phyloP scores from a whole-genome alignment of 1,140 invertebrate genomes.

The Catajapyx aquilonaris region DNA sequence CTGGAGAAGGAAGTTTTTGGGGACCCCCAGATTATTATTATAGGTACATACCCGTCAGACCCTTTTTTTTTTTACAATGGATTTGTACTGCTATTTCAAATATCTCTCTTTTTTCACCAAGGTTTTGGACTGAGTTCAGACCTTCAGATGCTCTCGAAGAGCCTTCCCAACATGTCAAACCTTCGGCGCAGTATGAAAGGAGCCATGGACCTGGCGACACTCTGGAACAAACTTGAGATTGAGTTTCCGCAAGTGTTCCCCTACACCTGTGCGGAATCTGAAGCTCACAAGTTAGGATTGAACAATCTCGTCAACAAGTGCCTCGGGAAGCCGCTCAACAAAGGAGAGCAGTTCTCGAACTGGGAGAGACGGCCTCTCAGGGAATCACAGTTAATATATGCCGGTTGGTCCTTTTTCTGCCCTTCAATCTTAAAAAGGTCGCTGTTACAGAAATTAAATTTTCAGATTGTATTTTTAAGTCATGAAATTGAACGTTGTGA shows the following conservation, averaged over 20 bases:
- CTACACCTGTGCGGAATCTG: slow-evolving; percentile 18
- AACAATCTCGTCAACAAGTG: slow-evolving; percentile 46
- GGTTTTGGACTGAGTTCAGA: not conserved
- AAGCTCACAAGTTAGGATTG: slow-evolving; percentile 22
- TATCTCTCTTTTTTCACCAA: no score
- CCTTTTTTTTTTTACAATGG: no score
- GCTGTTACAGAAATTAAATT: no score
- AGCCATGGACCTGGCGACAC: slow-evolving; percentile 27
- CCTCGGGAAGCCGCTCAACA: slow-evolving; percentile 48
- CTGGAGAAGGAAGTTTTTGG: slow-evolving; percentile 31
- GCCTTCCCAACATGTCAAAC: no score
- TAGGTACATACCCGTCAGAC: no score
- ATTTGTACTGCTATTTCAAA: no score
- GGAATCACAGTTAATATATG: slow-evolving; percentile 51
- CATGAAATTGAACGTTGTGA: no score
- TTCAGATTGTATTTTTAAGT: no score
- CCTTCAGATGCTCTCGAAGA: not conserved
- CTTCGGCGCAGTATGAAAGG: no score
- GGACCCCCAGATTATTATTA: slow-evolving; percentile 42
- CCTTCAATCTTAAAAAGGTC: no score
- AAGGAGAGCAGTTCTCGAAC: slow-evolving; percentile 67
- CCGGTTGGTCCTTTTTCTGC: no score
- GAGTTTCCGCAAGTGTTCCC: slow-evolving; percentile 27
- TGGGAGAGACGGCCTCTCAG: slow-evolving; percentile 63
- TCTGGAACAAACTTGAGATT: slow-evolving; percentile 29